Evolutionary conservation across 2,888 invertebrate species (phyloP).

Genomic region (Temnothorax ravouxi): DNA sequence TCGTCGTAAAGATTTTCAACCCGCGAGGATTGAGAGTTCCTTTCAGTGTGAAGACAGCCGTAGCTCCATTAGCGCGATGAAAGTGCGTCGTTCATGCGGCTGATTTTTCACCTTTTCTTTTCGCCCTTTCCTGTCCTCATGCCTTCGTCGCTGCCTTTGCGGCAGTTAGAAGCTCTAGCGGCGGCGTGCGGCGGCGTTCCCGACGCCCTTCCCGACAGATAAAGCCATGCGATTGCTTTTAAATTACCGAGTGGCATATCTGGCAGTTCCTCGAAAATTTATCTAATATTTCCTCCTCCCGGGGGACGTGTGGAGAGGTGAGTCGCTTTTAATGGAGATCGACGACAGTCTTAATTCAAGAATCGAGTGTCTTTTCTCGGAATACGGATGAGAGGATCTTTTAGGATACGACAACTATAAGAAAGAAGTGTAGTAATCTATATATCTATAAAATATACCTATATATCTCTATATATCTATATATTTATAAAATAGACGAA

Average conservation of each 20-base stretch:
- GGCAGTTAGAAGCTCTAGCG: slow-evolving; percentile 35
- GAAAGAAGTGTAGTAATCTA: slow-evolving; percentile 9
- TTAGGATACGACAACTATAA: slow-evolving; percentile 14
- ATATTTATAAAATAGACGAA: neutral
- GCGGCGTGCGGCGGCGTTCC: slow-evolving; percentile 4
- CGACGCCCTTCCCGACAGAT: slow-evolving; percentile 68
- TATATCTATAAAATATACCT: no score
- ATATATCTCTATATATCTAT: no score
- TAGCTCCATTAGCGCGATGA: slow-evolving; percentile 52
- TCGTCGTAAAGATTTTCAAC: slow-evolving; percentile 29
- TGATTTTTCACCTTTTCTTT: slow-evolving; percentile 52
- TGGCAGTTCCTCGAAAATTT: slow-evolving; percentile 73
- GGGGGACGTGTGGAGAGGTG: slow-evolving; percentile 59
- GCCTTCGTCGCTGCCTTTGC: slow-evolving; percentile 21
- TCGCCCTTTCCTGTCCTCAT: slow-evolving; percentile 10
- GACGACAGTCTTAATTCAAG: slow-evolving; percentile 58
- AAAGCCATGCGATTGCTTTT: slow-evolving; percentile 80
- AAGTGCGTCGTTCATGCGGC: slow-evolving; percentile 45
- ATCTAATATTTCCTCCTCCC: slow-evolving; percentile 75
- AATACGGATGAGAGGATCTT: slow-evolving; percentile 10
- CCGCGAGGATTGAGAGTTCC: slow-evolving; percentile 45
- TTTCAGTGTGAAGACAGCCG: slow-evolving; percentile 48
- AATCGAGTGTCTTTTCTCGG: slow-evolving; percentile 49
- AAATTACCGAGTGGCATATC: slow-evolving; percentile 73
- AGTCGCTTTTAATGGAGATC: slow-evolving; percentile 66